These are phyloP conservation scores for Trissolcus brochymenae DNA, from an alignment of 2,888 invertebrate genomes.

Conservation along the genomic window DNA sequence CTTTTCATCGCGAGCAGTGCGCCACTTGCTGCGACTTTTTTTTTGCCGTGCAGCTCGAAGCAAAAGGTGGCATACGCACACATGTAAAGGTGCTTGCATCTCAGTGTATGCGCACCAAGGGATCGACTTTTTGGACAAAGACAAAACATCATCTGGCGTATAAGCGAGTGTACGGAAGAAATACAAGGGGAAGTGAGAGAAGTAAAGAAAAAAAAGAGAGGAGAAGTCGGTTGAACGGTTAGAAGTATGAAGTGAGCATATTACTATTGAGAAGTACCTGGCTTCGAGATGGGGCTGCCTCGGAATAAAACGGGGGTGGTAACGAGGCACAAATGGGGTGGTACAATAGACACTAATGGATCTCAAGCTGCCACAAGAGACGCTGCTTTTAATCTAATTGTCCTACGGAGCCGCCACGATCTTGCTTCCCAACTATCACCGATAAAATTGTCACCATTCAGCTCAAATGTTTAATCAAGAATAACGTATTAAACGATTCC, in stretches of 20 bases:
- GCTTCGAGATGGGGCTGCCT: slow-evolving; percentile 72
- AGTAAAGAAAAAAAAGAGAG: slow-evolving; percentile 32
- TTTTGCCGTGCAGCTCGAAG: slow-evolving; percentile 22
- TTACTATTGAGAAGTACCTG: slow-evolving; percentile 77
- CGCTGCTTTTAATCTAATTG: slow-evolving; percentile 77
- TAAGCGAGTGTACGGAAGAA: slow-evolving; percentile 8
- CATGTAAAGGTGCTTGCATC: slow-evolving; percentile 19
- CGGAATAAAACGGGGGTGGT: slow-evolving; percentile 65
- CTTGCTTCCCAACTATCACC: slow-evolving; percentile 55
- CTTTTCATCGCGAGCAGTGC: slow-evolving; percentile 62
- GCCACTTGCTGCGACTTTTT: slow-evolving; percentile 65
- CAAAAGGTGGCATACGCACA: slow-evolving; percentile 54
- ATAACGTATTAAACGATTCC: slow-evolving; percentile 12
- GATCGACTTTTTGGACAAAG: slow-evolving; percentile 21
- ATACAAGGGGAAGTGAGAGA: slow-evolving; percentile 16
- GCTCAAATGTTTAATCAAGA: slow-evolving; percentile 36
- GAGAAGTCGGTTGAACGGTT: slow-evolving; percentile 59
- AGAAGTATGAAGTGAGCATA: slow-evolving; percentile 76
- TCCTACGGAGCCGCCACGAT: slow-evolving; percentile 70
- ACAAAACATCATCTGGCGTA: slow-evolving; percentile 5
- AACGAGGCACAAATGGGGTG: slow-evolving; percentile 74
- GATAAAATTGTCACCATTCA: slow-evolving; percentile 50
- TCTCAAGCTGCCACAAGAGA: slow-evolving; percentile 76
- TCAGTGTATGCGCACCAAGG: not conserved
- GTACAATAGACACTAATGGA: slow-evolving; percentile 77